These are phyloP conservation scores for Drosophila demipolita DNA, from an alignment of 2,888 invertebrate species.

Conservation along the genomic window DNA sequence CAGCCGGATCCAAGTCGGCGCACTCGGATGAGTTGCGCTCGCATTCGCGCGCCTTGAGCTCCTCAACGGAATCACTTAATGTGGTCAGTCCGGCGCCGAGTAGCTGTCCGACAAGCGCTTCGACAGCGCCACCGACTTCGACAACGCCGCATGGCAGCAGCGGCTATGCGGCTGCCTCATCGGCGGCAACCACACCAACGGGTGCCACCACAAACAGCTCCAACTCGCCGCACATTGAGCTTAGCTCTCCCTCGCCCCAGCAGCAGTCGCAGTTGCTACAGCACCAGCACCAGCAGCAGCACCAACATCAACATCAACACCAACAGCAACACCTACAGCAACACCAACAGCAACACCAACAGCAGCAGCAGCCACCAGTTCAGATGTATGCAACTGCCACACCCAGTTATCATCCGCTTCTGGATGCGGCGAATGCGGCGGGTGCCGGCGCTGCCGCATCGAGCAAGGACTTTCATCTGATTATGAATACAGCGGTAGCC, in stretches of 20 bases:
- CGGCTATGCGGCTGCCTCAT: conserved; percentile 62
- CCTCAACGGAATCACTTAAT: conserved; percentile 82
- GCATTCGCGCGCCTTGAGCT: conserved; percentile 76
- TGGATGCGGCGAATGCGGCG: conserved; percentile 81
- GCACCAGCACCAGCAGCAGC: conserved; percentile 68
- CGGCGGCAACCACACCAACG: conserved; percentile 75
- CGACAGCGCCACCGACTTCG: conserved; percentile 62
- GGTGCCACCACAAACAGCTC: conserved; percentile 77
- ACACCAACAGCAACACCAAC: conserved; percentile 50
- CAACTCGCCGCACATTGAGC: conserved; percentile 81
- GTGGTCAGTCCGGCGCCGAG: conserved; percentile 85
- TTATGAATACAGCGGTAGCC: conserved; percentile 83
- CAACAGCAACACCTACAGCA: conserved; percentile 35
- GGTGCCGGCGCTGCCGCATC: conserved; percentile 80
- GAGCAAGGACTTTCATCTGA: conserved; percentile 82
- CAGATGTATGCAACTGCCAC: conserved; percentile 46
- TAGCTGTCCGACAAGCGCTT: conserved; percentile 58
- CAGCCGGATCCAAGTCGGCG: conserved; percentile 86
- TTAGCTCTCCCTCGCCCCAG: conserved; percentile 81
- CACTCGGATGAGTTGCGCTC: conserved; percentile 84
- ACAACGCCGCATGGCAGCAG: conserved; percentile 62
- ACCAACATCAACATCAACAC: conserved; percentile 5
- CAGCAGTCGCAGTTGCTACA: conserved; percentile 53
- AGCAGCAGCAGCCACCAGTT: conserved; percentile 32
- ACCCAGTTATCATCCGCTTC: conserved; percentile 80